Base-by-base conservation (phyloP, 2,113 vertebrate genomes). In the Phylloscopus whistleri region DNA sequence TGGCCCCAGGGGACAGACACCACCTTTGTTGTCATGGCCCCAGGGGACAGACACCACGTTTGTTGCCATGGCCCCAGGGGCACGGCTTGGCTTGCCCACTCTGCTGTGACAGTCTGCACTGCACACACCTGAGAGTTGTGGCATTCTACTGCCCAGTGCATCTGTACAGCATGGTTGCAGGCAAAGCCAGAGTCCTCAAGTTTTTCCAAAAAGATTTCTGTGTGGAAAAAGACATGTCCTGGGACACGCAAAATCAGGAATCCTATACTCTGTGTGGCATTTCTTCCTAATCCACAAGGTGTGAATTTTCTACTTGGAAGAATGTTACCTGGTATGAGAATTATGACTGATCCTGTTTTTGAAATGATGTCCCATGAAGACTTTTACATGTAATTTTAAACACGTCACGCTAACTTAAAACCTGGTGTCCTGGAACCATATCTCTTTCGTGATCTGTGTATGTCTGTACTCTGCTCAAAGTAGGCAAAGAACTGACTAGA, bases 1-100 rank as follows among this genome's bases (percentile, higher is more conserved):
- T 51, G 49, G 49, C 49, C 24, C 7, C 21, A 26, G 12, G 12
- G 43, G 0, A 7, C 0, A 0, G 0, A 7, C 0, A 0, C 11
- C 43, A 10, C 6, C 13, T 64, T 8, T 23, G 26, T 30, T 37
- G 10, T 2, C 48, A 20, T 37, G 14, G 35, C 11, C 1, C 9
- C 27, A 41, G 35, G 51, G 35, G 37, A 37, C 37, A 37, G 37
- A 37, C 37, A 37, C 37, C 43, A 44, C 18, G 44, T 46, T 46
- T 46, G 20, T 48, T 48, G 46, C 3, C 48, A 22, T 39, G 16
- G 37, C 12, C 2, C 8, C 27, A 43, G 35, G 51, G 35, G 33
- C 39, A 41, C 4, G 13, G 17, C 30, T 35, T 3, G 1, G 41
- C 2, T 0, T 33, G 26, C n/a, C 10, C 10, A 10, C 37, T 37